phyloP scores from a whole-genome alignment of 2,797 vertebrate genomes.

The Cichlasoma orientale region DNA sequence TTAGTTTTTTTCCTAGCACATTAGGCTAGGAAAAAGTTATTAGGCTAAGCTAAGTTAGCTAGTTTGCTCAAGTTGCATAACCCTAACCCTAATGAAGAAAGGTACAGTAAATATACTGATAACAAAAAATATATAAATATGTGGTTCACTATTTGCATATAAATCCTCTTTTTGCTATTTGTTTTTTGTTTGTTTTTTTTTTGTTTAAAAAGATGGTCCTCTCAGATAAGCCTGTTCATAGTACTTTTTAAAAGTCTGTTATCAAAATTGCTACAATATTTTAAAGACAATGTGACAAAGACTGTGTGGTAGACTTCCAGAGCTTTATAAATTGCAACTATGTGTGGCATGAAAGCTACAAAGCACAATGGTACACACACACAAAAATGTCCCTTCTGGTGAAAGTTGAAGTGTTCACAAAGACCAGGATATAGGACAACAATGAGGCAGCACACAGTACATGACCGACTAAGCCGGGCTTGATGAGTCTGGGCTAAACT shows the following conservation, averaged over 20 bases:
- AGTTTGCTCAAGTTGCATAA: background rate
- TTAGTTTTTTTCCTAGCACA: background rate
- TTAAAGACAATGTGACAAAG: background rate
- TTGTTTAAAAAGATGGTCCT: background rate
- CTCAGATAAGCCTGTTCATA: background rate
- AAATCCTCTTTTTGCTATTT: background rate
- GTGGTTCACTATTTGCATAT: background rate
- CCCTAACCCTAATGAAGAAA: too few species aligned
- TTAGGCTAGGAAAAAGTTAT: background rate
- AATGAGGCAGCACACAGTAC: conserved; percentile 51
- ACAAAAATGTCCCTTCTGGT: conserved; percentile 48
- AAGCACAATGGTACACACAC: background rate
- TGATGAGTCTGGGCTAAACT: conserved; percentile 49
- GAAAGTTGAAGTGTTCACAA: conserved; percentile 49
- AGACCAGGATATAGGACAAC: conserved; percentile 56
- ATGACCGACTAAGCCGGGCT: conserved; percentile 43
- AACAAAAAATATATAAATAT: background rate
- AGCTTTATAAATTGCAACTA: background rate
- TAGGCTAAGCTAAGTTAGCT: background rate
- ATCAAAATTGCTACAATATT: background rate
- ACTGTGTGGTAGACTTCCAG: background rate
- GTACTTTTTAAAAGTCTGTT: background rate
- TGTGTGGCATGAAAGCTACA: conserved; percentile 19
- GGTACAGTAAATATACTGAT: background rate
- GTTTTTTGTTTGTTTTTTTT: too few species aligned